Evolutionary conservation across 1,140 invertebrate species (phyloP).

Genomic region (Phenacoccus solenopsis): DNA sequence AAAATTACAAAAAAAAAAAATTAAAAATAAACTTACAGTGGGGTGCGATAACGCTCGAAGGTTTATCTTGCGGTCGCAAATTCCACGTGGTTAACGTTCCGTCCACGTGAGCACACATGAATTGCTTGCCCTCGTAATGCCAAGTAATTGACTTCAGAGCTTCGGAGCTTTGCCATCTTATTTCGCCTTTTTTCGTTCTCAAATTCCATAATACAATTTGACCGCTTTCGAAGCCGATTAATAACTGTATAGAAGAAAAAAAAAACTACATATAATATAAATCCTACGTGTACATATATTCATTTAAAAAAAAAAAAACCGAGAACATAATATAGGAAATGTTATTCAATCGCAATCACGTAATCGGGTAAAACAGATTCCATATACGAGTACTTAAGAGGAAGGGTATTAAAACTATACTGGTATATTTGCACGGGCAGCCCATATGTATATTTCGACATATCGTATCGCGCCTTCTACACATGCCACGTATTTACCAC

Average conservation of each 20-base stretch:
- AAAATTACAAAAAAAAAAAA: too few relatives aligned
- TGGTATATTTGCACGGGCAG: too few relatives aligned
- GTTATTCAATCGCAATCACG: too few relatives aligned
- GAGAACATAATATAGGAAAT: too few relatives aligned
- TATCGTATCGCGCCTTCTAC: too few relatives aligned
- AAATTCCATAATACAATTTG: constrained; percentile 94
- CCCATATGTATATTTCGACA: too few relatives aligned
- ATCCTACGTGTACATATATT: not conserved
- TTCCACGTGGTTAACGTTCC: constrained; percentile 90
- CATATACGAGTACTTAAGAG: too few relatives aligned
- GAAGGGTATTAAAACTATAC: too few relatives aligned
- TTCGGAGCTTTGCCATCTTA: constrained; percentile 64
- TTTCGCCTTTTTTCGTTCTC: constrained; percentile 62
- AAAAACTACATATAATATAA: not conserved
- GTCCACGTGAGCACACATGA: constrained; percentile 91
- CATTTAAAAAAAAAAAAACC: too few relatives aligned
- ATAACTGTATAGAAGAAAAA: constrained; percentile 48
- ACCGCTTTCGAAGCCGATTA: constrained; percentile 93
- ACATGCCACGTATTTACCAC: too few relatives aligned
- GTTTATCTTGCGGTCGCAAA: constrained; percentile 57
- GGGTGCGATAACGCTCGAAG: constrained; percentile 68
- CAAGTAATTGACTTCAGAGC: constrained; percentile 77
- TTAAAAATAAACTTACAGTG: constrained; percentile 55
- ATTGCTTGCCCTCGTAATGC: constrained; percentile 96
- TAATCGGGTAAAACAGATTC: too few relatives aligned